Base-by-base conservation (phyloP, 37 sponge, comb jelly and placozoan species). In the Axinella damicornis region DNA sequence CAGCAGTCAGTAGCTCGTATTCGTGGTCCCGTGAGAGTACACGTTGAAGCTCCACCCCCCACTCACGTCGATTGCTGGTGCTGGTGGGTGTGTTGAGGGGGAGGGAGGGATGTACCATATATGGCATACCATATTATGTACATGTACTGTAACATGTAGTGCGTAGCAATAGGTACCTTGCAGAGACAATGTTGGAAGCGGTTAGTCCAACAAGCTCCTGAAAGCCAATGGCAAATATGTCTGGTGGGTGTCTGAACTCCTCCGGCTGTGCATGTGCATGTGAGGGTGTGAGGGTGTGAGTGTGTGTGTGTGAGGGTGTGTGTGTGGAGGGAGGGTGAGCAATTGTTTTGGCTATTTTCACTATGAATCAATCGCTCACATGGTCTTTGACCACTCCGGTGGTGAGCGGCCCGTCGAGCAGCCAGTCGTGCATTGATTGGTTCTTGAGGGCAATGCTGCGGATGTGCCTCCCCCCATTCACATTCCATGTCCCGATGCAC, bases 201-300 rank as follows among this genome's bases (percentile, higher is more conserved):
- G 88, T 99, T 22, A 99, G 80, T 36, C 95, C 96, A 18, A 99
- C 99, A 46, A 99, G 81, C 64, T 99, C 99, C 78, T 99, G 80
- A 66, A 99, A 95, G 1, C 99, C 97, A 54, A 97, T 83, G 38
- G 95, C 97, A 78, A 82, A 97, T 37, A 97, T 65, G 59, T 96
- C 94, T 19, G 88, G 86, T 17, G 93, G 88, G 24, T 34, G 27
- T n/a, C 33, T 2, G 36, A 78, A 89, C 57, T 88, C 83, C 39
- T 75, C 82, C 0, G 83, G 83, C 83, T 89, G 73, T 37, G 71
- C n/a, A n/a, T 22, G 31, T 52, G 82, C 36, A 71, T 27, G 82
- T 31, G 64, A 5, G 55, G 4, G 54, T 52, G 76, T 38, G 55
- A 24, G 55, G 13, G n/a, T 22, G 31, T 52, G 82, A 39, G 82